Percentiles rank a stretch among this genome's conserved stretches.
Evolutionary conservation across 2,113 vertebrate species (phyloP).

Genomic region (Pterocles orientalis): DNA sequence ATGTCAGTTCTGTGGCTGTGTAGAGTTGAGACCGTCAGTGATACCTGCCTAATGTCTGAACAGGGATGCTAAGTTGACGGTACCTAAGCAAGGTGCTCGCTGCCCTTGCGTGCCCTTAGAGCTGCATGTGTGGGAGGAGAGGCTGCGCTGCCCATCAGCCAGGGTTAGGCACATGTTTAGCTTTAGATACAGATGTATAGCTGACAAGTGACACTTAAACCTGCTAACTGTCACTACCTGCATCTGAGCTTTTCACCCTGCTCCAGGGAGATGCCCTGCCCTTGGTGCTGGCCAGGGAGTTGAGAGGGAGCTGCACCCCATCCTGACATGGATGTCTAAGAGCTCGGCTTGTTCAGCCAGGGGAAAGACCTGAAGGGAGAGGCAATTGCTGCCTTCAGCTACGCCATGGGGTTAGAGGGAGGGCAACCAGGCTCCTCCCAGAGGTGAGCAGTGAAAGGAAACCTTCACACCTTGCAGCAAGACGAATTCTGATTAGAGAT

Average conservation of each 20-base stretch:
- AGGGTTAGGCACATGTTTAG: neutral
- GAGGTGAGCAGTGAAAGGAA: neutral
- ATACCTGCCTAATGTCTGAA: neutral
- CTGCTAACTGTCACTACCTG: neutral
- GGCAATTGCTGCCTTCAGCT: neutral
- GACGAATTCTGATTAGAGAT: neutral
- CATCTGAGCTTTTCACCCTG: neutral
- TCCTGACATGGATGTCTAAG: fast-evolving
- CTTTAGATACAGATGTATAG: neutral
- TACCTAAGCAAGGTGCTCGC: neutral
- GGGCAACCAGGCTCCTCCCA: neutral
- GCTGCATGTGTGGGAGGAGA: neutral
- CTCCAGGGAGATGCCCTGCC: neutral
- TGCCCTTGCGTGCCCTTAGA: fast-evolving
- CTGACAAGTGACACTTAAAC: neutral
- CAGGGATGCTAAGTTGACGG: fast-evolving
- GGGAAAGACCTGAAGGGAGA: neutral
- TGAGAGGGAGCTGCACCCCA: neutral
- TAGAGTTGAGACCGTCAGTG: neutral
- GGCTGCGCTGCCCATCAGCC: neutral
- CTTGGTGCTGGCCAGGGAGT: fast-evolving
- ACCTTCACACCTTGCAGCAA: neutral
- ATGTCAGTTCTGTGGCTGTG: neutral
- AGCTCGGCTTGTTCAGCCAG: neutral
- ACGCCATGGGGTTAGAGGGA: neutral